A percentile compares a stretch with the other conserved stretches of the same genome.
Conservation (phyloP, 2,113 vertebrate genomes). For the Clarias batrachus region DNA sequence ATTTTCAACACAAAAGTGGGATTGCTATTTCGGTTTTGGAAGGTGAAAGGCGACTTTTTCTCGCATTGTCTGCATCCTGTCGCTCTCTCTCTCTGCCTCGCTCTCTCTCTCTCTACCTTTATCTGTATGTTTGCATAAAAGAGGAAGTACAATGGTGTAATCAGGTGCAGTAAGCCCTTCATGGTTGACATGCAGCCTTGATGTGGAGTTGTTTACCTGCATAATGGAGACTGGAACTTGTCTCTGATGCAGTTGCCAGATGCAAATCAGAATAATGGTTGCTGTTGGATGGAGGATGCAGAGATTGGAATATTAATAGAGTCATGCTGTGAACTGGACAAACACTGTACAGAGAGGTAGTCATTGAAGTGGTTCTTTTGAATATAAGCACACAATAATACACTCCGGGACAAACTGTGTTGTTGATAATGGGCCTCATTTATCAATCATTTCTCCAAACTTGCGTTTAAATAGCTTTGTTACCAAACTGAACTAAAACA, state of each 20-base stretch:
- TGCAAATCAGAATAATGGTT: neutral
- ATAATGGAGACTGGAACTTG: neutral
- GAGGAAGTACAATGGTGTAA: constrained; percentile 30
- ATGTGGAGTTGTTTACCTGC: constrained; percentile 42
- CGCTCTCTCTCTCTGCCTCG: neutral
- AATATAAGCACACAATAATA: neutral
- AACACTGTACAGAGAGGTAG: neutral
- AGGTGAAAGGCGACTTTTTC: neutral
- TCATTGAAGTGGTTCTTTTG: neutral
- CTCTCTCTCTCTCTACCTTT: constrained; percentile 5
- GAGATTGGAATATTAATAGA: neutral
- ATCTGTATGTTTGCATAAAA: constrained; percentile 9
- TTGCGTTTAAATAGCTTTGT: too few relatives aligned
- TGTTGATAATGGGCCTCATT: neutral
- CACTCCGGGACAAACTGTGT: neutral
- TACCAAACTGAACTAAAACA: too few relatives aligned
- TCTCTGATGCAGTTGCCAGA: constrained; percentile 15
- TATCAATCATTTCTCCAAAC: neutral
- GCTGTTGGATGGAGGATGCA: neutral
- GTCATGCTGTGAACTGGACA: neutral
- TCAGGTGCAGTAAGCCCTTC: constrained; percentile 27
- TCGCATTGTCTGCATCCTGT: neutral
- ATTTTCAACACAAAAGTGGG: neutral
- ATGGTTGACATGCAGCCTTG: constrained; percentile 28
- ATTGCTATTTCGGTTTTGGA: constrained; percentile 1